These are phyloP conservation scores for Acronicta alni DNA, from an alignment of 2,888 invertebrate species.

Conservation along the genomic window DNA sequence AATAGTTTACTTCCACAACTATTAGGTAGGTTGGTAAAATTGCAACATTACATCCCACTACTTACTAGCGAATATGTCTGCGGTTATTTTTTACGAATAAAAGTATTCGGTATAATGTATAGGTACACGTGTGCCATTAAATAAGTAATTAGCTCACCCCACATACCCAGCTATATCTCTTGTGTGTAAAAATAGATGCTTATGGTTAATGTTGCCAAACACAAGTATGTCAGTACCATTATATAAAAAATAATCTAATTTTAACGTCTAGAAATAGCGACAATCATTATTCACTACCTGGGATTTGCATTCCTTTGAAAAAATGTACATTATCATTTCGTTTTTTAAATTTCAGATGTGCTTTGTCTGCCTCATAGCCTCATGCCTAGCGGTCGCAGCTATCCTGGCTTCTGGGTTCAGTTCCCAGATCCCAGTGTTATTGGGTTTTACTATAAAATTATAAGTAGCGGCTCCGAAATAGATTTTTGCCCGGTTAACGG, in stretches of 20 bases:
- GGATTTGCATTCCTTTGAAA: not conserved
- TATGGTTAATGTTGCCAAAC: constrained; percentile 53
- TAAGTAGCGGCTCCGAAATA: too few species aligned
- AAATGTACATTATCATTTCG: not conserved
- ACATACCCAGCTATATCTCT: constrained; percentile 28
- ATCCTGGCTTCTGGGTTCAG: too few species aligned
- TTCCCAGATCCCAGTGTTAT: too few species aligned
- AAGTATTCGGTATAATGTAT: constrained; percentile 22
- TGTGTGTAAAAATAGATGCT: constrained; percentile 41
- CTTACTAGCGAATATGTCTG: not conserved
- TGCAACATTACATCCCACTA: too few species aligned
- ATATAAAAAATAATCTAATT: constrained; percentile 39
- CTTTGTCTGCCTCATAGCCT: too few species aligned
- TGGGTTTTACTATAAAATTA: too few species aligned
- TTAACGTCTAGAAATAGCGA: constrained; percentile 35
- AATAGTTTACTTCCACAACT: too few species aligned
- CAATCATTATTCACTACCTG: constrained; percentile 26
- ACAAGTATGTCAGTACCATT: constrained; percentile 53
- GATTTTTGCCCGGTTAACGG: too few species aligned
- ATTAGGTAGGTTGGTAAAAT: too few species aligned
- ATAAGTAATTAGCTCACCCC: constrained; percentile 35
- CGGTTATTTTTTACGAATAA: constrained; percentile 12
- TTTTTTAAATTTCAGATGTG: too few species aligned
- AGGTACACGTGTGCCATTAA: constrained; percentile 19
- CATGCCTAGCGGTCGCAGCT: too few species aligned